Evolutionary conservation across 2,797 vertebrate genomes (phyloP).

Genomic region (Sciaenops ocellatus): DNA sequence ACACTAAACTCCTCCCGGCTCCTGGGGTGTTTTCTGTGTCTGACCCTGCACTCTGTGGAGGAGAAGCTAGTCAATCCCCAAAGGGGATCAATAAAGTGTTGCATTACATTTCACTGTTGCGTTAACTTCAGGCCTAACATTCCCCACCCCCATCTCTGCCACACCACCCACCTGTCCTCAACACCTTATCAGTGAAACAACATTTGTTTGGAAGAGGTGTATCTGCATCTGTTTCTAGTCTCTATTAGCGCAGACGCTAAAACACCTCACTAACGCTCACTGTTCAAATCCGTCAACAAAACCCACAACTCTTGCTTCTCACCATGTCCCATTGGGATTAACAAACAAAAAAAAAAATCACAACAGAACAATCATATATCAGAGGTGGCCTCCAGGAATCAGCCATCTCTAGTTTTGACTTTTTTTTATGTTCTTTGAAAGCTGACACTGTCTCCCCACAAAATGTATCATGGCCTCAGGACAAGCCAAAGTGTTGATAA

Average conservation of each 20-base stretch:
- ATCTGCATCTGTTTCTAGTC: neutral
- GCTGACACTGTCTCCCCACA: slow-evolving; percentile 38
- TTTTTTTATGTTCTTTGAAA: slow-evolving; percentile 50
- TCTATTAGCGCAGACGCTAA: neutral
- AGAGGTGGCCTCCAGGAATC: slow-evolving; percentile 29
- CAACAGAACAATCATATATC: slow-evolving; percentile 28
- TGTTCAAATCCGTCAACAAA: slow-evolving; percentile 10
- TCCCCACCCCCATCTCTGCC: slow-evolving; percentile 1
- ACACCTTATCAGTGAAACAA: slow-evolving; percentile 37
- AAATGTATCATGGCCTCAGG: slow-evolving; percentile 36
- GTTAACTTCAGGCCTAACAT: slow-evolving; percentile 13
- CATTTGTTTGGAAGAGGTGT: slow-evolving; percentile 8
- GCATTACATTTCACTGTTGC: slow-evolving; percentile 25
- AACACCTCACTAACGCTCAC: slow-evolving; percentile 1
- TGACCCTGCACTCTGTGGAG: neutral
- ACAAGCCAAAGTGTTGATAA: slow-evolving; percentile 59
- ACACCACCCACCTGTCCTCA: slow-evolving; percentile 31
- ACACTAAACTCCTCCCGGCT: neutral
- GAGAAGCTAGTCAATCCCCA: neutral
- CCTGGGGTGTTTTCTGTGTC: neutral
- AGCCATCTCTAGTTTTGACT: slow-evolving; percentile 27
- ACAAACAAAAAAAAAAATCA: slow-evolving; percentile 34
- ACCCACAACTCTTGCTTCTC: slow-evolving; percentile 11
- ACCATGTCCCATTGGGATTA: slow-evolving; percentile 30
- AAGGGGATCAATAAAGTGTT: slow-evolving; percentile 20